Conservation (phyloP, 35 echinoderm and acorn worm genomes). For the Amphiura filiformis region DNA sequence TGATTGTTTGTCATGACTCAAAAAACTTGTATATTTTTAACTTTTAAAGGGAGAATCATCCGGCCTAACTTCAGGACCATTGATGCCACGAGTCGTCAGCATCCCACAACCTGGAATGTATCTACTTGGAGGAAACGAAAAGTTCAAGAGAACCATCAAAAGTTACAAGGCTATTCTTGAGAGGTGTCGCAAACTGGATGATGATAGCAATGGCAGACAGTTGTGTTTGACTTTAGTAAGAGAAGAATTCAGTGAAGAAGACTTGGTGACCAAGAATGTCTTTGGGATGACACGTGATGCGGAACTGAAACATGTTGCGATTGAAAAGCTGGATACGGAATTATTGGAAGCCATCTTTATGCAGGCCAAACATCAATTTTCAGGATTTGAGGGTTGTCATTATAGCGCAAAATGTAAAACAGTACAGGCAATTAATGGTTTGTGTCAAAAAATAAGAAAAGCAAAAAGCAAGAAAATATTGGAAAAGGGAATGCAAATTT, state of each 20-base stretch:
- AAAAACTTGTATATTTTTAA: too few relatives aligned
- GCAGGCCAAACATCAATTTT: neutral
- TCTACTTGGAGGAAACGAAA: neutral
- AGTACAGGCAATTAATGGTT: neutral
- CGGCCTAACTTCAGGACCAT: too few relatives aligned
- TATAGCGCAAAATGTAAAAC: neutral
- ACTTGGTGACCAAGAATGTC: neutral
- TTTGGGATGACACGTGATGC: neutral
- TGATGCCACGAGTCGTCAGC: neutral
- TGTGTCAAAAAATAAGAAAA: neutral
- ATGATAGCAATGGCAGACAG: neutral
- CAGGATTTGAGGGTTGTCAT: neutral
- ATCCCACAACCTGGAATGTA: neutral
- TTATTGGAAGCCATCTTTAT: neutral
- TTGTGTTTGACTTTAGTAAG: neutral
- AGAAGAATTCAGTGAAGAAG: neutral
- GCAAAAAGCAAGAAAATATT: too few relatives aligned
- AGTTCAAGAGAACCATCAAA: neutral
- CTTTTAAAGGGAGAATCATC: too few relatives aligned
- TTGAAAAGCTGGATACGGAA: neutral
- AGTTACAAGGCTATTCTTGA: neutral
- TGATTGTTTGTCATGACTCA: too few relatives aligned
- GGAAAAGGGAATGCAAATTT: too few relatives aligned
- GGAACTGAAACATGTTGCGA: neutral
- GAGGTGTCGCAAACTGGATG: neutral